Base-by-base conservation (phyloP, 2,797 vertebrate genomes). In the Sebastolobus altivelis region DNA sequence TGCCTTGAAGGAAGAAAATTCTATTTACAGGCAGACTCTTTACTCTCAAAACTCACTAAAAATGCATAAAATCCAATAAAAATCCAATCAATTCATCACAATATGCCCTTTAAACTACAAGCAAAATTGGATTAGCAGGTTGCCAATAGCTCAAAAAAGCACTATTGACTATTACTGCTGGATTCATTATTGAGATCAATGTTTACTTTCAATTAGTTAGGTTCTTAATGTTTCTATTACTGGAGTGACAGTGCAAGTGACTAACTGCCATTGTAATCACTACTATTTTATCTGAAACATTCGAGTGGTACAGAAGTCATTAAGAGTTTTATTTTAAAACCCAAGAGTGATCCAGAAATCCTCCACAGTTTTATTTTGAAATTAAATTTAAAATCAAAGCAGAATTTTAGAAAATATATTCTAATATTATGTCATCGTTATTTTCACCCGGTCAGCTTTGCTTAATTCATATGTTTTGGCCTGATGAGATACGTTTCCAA, bases 271-370 rank as follows among this genome's bases (percentile, higher is more conserved):
- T 33, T 60, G 16, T 35, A 0, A 52, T 52, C 18, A 16, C 8
- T 18, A 29, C 55, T 29, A 59, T 31, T 59, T 1, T 16, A 59
- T 59, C 27, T 8, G 8, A 49, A 49, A 49, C 3, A n/a, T 0
- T 16, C 16, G 1, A 43, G 0, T 0, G 8, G 20, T 49, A 20
- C 18, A 49, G 18, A 20, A 49, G 18, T n/a, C 4, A 7, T 0
- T 9, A 18, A 20, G 46, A 49, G 8, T 52, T 46, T 46, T 8
- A 0, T 46, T 46, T 46, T 46, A 14, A 46, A 46, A 8, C 43
- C 16, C 0, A 46, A 43, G 12, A 40, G 0, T 46, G 43, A 46
- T 46, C 0, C 43, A 46, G 16, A 46, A 46, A 14, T 18, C 3
- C 14, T 18, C 18, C 43, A 18, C 0, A 46, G 16, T 46, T 46